Conservation (phyloP, 2,888 invertebrate genomes). For the Acleris emargana region DNA sequence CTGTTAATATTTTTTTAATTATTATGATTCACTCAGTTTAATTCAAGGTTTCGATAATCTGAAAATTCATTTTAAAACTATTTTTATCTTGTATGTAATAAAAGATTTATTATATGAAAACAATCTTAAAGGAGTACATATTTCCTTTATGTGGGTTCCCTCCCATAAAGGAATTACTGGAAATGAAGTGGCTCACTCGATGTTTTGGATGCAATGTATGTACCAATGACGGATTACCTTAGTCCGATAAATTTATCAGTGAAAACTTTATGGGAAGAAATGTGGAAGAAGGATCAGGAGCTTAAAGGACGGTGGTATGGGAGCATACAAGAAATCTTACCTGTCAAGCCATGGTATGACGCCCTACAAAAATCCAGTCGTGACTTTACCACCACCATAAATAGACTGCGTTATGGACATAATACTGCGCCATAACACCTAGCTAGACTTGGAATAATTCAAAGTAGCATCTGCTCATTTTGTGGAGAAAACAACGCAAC, state of each 20-base stretch:
- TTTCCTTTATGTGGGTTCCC: neutral
- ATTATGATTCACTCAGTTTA: conserved; percentile 5
- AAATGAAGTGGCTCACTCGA: neutral
- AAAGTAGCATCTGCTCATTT: neutral
- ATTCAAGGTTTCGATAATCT: conserved; percentile 2
- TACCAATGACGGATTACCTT: neutral
- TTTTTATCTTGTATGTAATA: neutral
- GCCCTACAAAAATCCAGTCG: neutral
- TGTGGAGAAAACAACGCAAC: neutral
- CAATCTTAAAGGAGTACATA: neutral
- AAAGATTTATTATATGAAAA: neutral
- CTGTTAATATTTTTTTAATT: conserved; percentile 4
- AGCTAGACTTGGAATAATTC: neutral
- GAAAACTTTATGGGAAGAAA: neutral
- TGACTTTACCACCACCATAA: conserved; percentile 10
- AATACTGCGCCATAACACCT: conserved; percentile 3
- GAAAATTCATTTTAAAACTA: conserved; percentile 5
- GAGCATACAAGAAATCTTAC: conserved; percentile 4
- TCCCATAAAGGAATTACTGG: neutral
- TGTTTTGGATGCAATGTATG: neutral
- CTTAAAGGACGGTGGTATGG: conserved; percentile 6
- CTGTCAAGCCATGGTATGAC: conserved; percentile 4
- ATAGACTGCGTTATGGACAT: conserved; percentile 1
- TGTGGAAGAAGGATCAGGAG: conserved; percentile 10
- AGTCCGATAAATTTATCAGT: neutral